phyloP scores from a whole-genome alignment of 2,113 vertebrate genomes.

The Arenaria interpres region DNA sequence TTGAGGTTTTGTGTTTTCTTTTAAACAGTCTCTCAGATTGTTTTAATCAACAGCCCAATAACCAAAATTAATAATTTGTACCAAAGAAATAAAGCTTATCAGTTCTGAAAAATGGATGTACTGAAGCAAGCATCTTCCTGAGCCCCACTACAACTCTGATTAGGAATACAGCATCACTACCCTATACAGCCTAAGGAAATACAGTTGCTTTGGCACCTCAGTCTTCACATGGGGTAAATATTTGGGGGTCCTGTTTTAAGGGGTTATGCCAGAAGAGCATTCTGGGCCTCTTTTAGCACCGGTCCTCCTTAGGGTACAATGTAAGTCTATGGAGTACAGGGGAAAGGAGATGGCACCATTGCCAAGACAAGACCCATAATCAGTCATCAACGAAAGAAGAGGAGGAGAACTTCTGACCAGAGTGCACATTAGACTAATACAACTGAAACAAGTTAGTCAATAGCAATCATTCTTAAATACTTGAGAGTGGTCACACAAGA shows the following conservation, averaged over 20 bases:
- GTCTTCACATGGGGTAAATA: background rate
- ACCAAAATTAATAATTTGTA: background rate
- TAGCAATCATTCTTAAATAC: background rate
- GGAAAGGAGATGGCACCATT: background rate
- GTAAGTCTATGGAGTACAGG: background rate
- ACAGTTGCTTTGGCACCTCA: background rate
- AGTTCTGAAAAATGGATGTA: background rate
- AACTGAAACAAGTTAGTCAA: background rate
- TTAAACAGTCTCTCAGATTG: background rate
- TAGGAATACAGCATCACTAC: background rate
- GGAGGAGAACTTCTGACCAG: background rate
- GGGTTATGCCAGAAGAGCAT: background rate
- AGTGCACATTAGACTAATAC: rapidly evolving
- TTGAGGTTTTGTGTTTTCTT: background rate
- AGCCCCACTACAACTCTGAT: background rate
- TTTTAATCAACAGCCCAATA: background rate
- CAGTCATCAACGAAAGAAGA: background rate
- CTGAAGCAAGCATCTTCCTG: background rate
- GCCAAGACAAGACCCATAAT: background rate
- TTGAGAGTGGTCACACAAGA: background rate
- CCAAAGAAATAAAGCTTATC: background rate
- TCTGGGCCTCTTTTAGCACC: background rate
- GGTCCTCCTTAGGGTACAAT: background rate
- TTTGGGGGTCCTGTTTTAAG: background rate
- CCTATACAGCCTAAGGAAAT: background rate